Evolutionary conservation across 2,888 invertebrate genomes (phyloP), one percentile per base, ranked within the genome.

Genomic region (Cheilosia urbana): DNA sequence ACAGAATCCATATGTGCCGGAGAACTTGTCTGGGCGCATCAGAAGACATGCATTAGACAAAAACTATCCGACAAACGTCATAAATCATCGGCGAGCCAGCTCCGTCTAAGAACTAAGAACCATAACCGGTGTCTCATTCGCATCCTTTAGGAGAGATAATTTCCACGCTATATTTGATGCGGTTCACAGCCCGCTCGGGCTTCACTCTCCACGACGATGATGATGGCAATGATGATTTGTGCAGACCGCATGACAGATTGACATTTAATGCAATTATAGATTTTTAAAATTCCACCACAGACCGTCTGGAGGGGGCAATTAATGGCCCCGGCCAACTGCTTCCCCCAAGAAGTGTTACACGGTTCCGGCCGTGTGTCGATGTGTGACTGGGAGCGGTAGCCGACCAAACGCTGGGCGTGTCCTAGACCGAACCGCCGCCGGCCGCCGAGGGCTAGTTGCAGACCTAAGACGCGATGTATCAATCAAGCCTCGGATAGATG

Each of bases 261-360:
- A 85, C 85, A 76, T 85, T 81, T 81, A 72, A 76, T 81, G 81
- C 85, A 85, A 85, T 85, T 85, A 85, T 66, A 81, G 76, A 81
- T 62, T 84, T 85, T 37, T 85, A 81, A 71, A 85, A 85, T 81
- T 81, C 81, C 85, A 45, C 73, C 66, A 60, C 40, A 30, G 62
- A 45, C 27, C 57, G 65, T 47, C 47, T 77, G 78, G 45, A 57
- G 76, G 75, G 60, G 75, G 60, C 80, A 75, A 80, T 72, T 73
- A 72, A 73, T 53, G 45, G 17, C 60, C 58, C 53, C 58, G 58
- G 42, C 53, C 66, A 62, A 47, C 15, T 69, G 62, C 30, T 51
- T 9, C 58, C 62, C 51, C 62, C 71, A 30, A 34, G 69, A 80
- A 73, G 60, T 80, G 80, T 80, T 73, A 80, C 45, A 30, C 30